phyloP scores from a whole-genome alignment of 2,888 invertebrate genomes.

The Dione vanillae region DNA sequence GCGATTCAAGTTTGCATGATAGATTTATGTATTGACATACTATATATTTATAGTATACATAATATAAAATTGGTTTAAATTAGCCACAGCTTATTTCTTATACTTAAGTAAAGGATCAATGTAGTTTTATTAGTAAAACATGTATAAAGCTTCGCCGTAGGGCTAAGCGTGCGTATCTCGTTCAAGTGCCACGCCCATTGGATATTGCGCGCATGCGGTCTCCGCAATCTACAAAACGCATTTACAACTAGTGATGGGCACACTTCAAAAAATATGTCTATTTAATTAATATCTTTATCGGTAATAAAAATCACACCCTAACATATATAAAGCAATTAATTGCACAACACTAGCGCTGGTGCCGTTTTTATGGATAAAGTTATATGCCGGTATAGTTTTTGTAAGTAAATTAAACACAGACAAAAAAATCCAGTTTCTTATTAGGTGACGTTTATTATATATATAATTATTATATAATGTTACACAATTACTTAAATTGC shows the following conservation, averaged over 20 bases:
- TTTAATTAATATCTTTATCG: no score
- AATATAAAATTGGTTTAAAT: not conserved
- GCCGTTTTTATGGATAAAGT: no score
- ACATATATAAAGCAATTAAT: not conserved
- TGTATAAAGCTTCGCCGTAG: constrained; percentile 30
- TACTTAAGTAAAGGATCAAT: not conserved
- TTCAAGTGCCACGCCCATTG: constrained; percentile 47
- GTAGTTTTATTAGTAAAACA: constrained; percentile 28
- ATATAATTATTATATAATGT: not conserved
- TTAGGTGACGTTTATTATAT: not conserved
- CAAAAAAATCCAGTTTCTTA: not conserved
- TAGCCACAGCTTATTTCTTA: not conserved
- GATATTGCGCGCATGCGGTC: constrained; percentile 46
- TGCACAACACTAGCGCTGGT: not conserved
- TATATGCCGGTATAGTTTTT: not conserved
- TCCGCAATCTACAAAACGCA: constrained; percentile 34
- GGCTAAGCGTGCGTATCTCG: constrained; percentile 36
- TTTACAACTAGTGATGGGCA: constrained; percentile 26
- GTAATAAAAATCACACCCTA: not conserved
- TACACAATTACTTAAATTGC: not conserved
- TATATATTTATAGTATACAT: no score
- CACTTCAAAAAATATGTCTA: not conserved
- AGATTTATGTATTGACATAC: not conserved
- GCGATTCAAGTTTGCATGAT: not conserved
- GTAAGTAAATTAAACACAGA: not conserved